Conservation (phyloP, 2,797 vertebrate species). For the Anas bernieri region DNA sequence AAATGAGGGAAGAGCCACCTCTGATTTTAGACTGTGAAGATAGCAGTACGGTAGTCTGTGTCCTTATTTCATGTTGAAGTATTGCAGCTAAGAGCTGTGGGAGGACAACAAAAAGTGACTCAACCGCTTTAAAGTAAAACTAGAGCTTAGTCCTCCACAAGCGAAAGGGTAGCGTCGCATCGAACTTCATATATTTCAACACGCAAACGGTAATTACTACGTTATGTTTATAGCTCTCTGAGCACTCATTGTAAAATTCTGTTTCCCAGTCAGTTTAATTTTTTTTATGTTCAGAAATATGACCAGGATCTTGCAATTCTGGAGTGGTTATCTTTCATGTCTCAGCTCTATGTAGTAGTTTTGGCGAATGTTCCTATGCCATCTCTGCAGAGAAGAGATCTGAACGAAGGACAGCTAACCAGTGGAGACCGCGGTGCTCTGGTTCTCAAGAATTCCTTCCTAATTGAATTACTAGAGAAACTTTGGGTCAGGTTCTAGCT, state of each 20-base stretch:
- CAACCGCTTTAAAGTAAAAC: neutral
- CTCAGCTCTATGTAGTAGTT: neutral
- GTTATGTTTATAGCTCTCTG: neutral
- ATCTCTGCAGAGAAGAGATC: neutral
- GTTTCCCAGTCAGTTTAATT: neutral
- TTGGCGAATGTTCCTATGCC: fast-evolving
- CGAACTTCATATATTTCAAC: neutral
- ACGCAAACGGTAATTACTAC: neutral
- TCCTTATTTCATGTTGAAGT: neutral
- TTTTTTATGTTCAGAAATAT: neutral
- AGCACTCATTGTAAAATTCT: neutral
- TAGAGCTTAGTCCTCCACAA: neutral
- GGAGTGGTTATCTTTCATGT: neutral
- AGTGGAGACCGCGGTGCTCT: neutral
- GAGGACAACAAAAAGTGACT: neutral
- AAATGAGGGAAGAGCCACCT: neutral
- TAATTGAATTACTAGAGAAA: slow-evolving; percentile 47
- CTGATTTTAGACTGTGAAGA: neutral
- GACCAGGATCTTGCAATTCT: neutral
- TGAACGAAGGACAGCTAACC: neutral
- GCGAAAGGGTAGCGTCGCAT: neutral
- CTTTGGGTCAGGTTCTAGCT: slow-evolving; percentile 48
- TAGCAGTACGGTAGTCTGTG: neutral
- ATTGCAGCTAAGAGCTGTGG: neutral
- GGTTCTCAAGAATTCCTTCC: slow-evolving; percentile 26